Base-by-base conservation (phyloP, 2,113 vertebrate species). In the Ictalurus furcatus region DNA sequence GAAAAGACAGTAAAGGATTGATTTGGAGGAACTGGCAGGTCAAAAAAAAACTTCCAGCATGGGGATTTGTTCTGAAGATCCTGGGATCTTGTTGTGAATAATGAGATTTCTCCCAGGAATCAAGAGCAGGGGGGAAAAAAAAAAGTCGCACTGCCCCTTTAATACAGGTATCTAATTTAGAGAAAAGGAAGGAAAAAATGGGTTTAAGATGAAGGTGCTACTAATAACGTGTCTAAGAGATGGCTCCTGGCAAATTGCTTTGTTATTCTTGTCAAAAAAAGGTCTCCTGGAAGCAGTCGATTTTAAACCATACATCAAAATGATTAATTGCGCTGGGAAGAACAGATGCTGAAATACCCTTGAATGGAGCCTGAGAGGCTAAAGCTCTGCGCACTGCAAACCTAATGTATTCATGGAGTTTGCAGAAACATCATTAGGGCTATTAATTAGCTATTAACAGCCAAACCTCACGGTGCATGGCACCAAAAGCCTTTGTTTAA, bases 291-390 rank as follows among this genome's bases (percentile, higher is more conserved):
- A 98, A 96, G 97, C 97, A 97, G 97, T 98, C 97, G 98, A 96
- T 97, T 97, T 97, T 96, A 95, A 97, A 96, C 97, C 97, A 99
- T 98, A 96, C 96, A 97, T 97, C 96, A 98, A 97, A 97, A 99
- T 99, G 98, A 99, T 99, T 98, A 98, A 99, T 99, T 98, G 97
- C 97, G 94, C 93, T 94, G 96, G 97, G 98, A 97, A 96, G 96
- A 97, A 97, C 97, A 98, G 97, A 98, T 97, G 97, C 97, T 97
- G 96, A 95, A 96, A 95, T 96, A 96, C 97, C 97, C 96, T 97
- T 97, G 96, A 96, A 95, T 96, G 93, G 94, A 95, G 94, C 93
- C 94, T 93, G 91, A 94, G 92, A 93, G 95, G 93, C 95, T 95
- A 94, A 92, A 93, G 94, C 94, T 89, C 96, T 95, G 96, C 95